Conservation (phyloP, 2,113 vertebrate species). For the Stercorarius parasiticus region DNA sequence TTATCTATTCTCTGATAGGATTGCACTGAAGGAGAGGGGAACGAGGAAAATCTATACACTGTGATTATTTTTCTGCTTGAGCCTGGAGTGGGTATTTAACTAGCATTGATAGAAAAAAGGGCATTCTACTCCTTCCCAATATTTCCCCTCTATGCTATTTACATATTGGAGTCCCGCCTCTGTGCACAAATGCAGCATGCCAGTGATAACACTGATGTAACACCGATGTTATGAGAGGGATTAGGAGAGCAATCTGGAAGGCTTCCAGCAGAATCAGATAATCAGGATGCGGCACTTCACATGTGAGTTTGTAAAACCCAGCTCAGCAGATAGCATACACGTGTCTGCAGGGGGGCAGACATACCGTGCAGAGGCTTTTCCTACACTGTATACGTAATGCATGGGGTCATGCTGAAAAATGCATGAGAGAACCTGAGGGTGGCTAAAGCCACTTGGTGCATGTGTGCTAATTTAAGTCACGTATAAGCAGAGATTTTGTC, state of each 20-base stretch:
- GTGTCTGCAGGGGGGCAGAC: not conserved
- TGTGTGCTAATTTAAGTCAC: not conserved
- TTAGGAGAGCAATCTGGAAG: not conserved
- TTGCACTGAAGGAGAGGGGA: not conserved
- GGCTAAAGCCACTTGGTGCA: not conserved
- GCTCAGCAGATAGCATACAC: not conserved
- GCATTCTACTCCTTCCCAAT: not conserved
- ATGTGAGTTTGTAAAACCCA: not conserved
- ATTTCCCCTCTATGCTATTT: not conserved
- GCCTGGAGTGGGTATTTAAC: not conserved
- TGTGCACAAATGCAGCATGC: not conserved
- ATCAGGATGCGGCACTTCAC: not conserved
- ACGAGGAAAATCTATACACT: not conserved
- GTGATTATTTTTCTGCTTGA: not conserved
- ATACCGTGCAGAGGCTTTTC: not conserved
- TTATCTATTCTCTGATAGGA: not conserved
- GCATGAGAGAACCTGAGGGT: accelerated
- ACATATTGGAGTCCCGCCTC: not conserved
- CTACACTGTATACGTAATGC: not conserved
- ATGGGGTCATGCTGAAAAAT: not conserved
- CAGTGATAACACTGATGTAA: not conserved
- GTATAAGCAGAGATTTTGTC: not conserved
- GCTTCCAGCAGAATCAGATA: not conserved
- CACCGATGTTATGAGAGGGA: not conserved
- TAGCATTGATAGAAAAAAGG: not conserved